Conservation (phyloP, 2,888 invertebrate species). For the Caenorhabditis sp. region DNA sequence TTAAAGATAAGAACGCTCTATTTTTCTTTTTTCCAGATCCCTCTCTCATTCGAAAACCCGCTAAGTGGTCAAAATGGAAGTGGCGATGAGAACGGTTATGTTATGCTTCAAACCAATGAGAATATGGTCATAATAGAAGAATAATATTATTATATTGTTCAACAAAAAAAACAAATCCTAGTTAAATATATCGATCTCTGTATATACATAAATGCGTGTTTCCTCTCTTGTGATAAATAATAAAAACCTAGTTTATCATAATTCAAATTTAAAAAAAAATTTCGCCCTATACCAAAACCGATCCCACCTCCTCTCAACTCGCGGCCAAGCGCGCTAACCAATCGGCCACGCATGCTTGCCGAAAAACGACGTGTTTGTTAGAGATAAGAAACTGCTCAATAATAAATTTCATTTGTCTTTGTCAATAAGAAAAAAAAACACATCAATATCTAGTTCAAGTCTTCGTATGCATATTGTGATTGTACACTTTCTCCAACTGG, state of each 20-base stretch:
- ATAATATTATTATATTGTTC: neutral
- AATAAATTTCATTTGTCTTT: too few species aligned
- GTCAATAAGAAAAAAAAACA: too few species aligned
- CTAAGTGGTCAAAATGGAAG: conserved; percentile 10
- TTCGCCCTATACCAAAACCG: too few species aligned
- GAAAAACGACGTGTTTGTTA: too few species aligned
- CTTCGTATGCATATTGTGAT: neutral
- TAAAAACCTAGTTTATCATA: too few species aligned
- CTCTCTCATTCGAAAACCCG: conserved; percentile 34
- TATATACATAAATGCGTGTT: neutral
- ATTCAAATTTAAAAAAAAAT: neutral
- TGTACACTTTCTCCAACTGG: neutral
- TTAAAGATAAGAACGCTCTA: too few species aligned
- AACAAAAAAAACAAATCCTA: neutral
- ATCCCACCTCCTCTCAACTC: neutral
- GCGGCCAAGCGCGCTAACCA: too few species aligned
- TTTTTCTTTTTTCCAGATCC: conserved; percentile 15
- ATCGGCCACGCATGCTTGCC: too few species aligned
- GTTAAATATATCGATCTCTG: neutral
- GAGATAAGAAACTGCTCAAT: too few species aligned
- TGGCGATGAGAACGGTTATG: conserved; percentile 40
- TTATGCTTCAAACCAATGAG: conserved; percentile 24
- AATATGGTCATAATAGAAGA: neutral
- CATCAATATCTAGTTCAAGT: neutral
- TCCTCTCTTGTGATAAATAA: too few species aligned